Percentiles rank a stretch among this genome's conserved stretches.
Conservation (phyloP, 2,888 invertebrate genomes). For the Sphaeridia pumilis region DNA sequence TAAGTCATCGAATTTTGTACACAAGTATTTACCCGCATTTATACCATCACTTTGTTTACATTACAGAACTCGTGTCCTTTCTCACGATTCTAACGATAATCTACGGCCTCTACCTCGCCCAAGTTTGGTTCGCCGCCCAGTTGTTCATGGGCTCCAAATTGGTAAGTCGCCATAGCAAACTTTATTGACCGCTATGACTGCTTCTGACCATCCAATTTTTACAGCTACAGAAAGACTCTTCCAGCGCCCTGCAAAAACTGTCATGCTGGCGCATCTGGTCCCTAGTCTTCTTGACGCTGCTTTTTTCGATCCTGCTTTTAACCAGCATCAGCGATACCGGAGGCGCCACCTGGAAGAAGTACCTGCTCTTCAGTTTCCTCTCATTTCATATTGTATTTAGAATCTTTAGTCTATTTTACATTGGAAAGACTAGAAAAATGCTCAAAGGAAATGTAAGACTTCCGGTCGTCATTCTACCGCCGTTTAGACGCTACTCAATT, state of each 20-base stretch:
- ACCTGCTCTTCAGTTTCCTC: constrained; percentile 5
- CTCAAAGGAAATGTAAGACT: constrained; percentile 5
- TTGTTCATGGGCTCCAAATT: constrained; percentile 9
- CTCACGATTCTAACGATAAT: constrained; percentile 4
- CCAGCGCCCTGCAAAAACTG: constrained; percentile 6
- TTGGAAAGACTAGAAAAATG: background rate
- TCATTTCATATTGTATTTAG: constrained; percentile 7
- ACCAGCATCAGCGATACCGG: background rate
- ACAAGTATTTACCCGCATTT: no score
- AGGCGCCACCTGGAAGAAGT: constrained; percentile 1
- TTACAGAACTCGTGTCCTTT: constrained; percentile 8
- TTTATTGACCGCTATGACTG: background rate
- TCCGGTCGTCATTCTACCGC: background rate
- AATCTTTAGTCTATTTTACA: background rate
- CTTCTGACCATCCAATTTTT: background rate
- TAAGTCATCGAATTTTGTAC: no score
- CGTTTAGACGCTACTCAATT: background rate
- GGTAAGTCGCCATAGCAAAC: constrained; percentile 4
- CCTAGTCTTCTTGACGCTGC: background rate
- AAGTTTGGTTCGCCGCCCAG: constrained; percentile 7
- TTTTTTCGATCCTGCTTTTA: background rate
- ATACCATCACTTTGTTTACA: background rate
- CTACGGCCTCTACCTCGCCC: constrained; percentile 8
- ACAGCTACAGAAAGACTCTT: constrained; percentile 3
- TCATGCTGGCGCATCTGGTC: constrained; percentile 14